A percentile compares a stretch with the other conserved stretches of the same genome.
Conservation (phyloP, 2,113 vertebrate genomes). For the Micronycteris hirsuta region DNA sequence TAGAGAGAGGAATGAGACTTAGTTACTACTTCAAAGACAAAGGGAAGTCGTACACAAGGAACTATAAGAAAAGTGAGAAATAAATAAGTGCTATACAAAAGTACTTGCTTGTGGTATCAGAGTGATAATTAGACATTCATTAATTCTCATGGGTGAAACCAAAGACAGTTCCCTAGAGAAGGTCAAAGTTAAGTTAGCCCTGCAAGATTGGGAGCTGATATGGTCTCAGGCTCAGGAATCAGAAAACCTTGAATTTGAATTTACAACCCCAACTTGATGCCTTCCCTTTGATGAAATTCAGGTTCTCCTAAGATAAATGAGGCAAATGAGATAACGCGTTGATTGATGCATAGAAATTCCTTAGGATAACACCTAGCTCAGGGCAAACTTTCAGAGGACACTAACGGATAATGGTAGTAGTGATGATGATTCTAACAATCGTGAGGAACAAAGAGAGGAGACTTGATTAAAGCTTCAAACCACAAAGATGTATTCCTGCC, state of each 20-base stretch:
- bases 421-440: background rate
- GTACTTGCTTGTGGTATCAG: background rate
- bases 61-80: background rate
- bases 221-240: background rate
- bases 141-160: background rate
- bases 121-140: background rate
- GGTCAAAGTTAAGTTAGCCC: background rate
- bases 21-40: background rate
- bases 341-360: background rate
- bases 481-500: background rate
- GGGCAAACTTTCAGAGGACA: background rate
- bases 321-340: background rate
- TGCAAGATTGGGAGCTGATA: background rate
- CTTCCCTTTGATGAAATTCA: background rate
- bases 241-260: background rate
- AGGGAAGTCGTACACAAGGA: background rate
- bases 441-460: background rate
- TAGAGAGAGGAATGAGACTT: background rate
- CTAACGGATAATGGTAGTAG: background rate
- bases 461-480: background rate
- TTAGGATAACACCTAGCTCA: background rate
- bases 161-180: background rate
- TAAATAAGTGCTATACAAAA: background rate
- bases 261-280: background rate
- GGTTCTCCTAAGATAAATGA: constrained; percentile 32